A percentile compares a stretch with the other conserved stretches of the same genome.
phyloP scores from a whole-genome alignment of 2,113 vertebrate species.

The Aptenodytes forsteri region DNA sequence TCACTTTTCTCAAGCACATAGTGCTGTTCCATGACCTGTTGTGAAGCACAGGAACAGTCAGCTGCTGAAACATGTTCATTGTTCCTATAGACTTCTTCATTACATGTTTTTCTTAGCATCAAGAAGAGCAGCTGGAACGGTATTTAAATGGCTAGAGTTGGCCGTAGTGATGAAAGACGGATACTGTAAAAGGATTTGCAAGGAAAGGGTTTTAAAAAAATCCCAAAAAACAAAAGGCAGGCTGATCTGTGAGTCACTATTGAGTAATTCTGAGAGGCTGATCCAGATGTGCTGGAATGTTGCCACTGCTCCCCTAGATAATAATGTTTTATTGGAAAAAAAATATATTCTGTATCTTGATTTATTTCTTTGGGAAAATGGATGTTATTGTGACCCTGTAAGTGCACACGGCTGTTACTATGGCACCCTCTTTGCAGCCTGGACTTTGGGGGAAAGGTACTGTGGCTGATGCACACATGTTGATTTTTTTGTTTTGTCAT shows the following conservation, averaged over 20 bases:
- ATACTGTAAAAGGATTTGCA: not conserved
- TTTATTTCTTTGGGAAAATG: slow-evolving; percentile 13
- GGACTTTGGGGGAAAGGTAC: not conserved
- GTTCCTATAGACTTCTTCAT: not conserved
- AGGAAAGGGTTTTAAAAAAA: not conserved
- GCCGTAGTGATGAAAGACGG: not conserved
- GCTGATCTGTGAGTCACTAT: not conserved
- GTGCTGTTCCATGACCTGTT: not conserved
- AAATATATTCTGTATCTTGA: not conserved
- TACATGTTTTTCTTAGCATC: not conserved
- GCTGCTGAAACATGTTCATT: not conserved
- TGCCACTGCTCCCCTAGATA: not conserved
- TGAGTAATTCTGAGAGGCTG: not conserved
- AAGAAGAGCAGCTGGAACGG: not conserved
- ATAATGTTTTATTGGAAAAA: not conserved
- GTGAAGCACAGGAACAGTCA: not conserved
- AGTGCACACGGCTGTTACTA: not conserved
- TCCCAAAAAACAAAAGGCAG: not conserved
- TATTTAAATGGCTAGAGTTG: not conserved
- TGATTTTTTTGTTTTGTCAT: not conserved
- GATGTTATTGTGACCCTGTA: not conserved
- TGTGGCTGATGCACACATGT: not conserved
- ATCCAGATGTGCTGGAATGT: slow-evolving; percentile 16
- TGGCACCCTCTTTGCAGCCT: not conserved
- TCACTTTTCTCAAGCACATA: not conserved